Evolutionary conservation across 2,888 invertebrate genomes (phyloP), one percentile per base, ranked within the genome.

Genomic region (Eurois occulta): DNA sequence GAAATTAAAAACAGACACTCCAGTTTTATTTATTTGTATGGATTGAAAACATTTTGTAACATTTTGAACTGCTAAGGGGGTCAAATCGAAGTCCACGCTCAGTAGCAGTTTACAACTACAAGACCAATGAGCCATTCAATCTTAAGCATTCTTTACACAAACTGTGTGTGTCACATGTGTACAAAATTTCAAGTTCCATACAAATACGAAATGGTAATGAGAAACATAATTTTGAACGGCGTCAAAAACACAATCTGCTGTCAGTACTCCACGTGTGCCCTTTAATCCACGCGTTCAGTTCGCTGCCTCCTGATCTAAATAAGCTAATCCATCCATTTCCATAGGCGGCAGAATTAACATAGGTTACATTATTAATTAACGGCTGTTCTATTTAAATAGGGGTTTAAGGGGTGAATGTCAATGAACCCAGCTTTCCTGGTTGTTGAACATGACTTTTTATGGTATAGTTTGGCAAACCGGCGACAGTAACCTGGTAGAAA

Each of bases 291-390:
- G 46, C 60, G 64, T 38, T 75, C 74, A 75, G 86, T 69, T 78
- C 76, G 55, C 70, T 72, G 62, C 76, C 65, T 72, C 73, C 71
- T 80, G 77, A 82, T 82, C 82, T 87, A 69, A 87, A 80, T 84
- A 77, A 79, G 83, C 60, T 75, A 78, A 78, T 80, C 75, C 79
- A 77, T 83, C 64, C 74, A 74, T 75, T 71, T 69, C 67, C 77
- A 84, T 68, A 72, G 72, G 75, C 72, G 66, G n/a, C 62, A 41
- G 69, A 81, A 83, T 87, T 81, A 81, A 74, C 83, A 81, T 85
- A 80, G 74, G 78, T 79, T 74, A 77, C 83, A n/a, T 85, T 84
- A 87, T 84, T 87, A 87, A 87, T 87, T 86, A 87, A 79, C 79
- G 62, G 48, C 75, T 78, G 82, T 81, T 67, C 69, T 72, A 69